phyloP scores from a whole-genome alignment of 2,888 invertebrate genomes.

The Leptopterna dolabrata region DNA sequence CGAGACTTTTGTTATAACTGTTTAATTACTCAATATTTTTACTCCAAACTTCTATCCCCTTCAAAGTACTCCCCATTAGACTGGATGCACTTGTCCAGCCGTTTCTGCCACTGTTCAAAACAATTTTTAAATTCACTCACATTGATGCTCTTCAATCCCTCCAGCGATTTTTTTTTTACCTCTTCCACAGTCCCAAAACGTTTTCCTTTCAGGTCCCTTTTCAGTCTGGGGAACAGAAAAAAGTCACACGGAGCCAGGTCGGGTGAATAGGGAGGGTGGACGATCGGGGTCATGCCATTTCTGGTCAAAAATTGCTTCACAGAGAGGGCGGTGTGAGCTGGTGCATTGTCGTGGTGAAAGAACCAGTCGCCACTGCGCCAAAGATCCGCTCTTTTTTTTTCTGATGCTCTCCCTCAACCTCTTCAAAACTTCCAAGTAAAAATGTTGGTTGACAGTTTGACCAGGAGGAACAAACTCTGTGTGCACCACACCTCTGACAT shows the following conservation, averaged over 20 bases:
- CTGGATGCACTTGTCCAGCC: constrained; percentile 49
- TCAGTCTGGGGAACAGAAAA: constrained; percentile 42
- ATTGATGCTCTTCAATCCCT: constrained; percentile 46
- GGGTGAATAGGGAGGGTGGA: constrained; percentile 27
- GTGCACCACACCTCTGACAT: constrained; percentile 58
- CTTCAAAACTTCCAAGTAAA: too few relatives aligned
- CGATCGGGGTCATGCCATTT: not conserved
- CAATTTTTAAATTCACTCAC: constrained; percentile 48
- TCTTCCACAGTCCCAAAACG: constrained; percentile 42
- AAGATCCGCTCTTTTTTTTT: constrained; percentile 58
- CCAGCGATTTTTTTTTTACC: constrained; percentile 28
- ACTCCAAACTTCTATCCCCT: constrained; percentile 33
- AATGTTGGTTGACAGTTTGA: constrained; percentile 60
- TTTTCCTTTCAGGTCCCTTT: constrained; percentile 46
- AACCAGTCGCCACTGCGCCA: constrained; percentile 59
- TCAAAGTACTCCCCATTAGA: constrained; percentile 48
- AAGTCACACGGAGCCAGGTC: constrained; percentile 12
- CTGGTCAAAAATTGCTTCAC: constrained; percentile 7
- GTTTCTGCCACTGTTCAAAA: constrained; percentile 50
- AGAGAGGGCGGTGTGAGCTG: constrained; percentile 52
- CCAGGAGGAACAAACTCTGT: constrained; percentile 60
- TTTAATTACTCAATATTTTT: too few relatives aligned
- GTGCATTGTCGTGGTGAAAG: constrained; percentile 60
- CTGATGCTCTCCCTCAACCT: constrained; percentile 61
- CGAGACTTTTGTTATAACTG: too few relatives aligned